These are phyloP conservation scores for Distichodus sexfasciatus DNA, from an alignment of 2,797 vertebrate species.

Conservation along the genomic window DNA sequence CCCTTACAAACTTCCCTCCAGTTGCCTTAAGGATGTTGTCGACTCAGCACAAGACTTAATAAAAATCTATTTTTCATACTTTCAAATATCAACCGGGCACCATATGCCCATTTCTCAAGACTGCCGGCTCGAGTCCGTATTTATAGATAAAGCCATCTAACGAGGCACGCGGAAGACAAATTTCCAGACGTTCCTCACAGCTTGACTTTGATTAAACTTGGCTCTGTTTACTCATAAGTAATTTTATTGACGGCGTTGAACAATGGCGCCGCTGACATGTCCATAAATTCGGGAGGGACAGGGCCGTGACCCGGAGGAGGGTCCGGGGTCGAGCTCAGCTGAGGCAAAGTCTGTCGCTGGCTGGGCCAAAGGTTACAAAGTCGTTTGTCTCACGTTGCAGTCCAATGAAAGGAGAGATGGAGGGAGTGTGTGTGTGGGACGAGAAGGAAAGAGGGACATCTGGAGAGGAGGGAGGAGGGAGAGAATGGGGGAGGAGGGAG, in stretches of 20 bases:
- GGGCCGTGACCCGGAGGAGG: constrained; percentile 24
- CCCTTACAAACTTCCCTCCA: too few species aligned
- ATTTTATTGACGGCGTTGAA: constrained; percentile 23
- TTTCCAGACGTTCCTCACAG: background rate
- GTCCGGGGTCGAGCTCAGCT: constrained; percentile 45
- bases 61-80: too few species aligned
- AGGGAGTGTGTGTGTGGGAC: too few species aligned
- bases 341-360: too few species aligned
- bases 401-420: constrained; percentile 40
- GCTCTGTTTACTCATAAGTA: background rate
- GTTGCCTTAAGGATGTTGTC: background rate
- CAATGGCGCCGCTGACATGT: constrained; percentile 32
- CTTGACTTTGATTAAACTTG: background rate
- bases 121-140: too few species aligned
- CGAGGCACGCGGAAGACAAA: background rate
- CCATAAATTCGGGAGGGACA: constrained; percentile 28
- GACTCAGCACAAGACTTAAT: too few species aligned
- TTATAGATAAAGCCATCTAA: constrained; percentile 7
- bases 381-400: constrained; percentile 64
- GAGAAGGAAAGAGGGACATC: constrained; percentile 50
- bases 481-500: constrained; percentile 64
- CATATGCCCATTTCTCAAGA: too few species aligned
- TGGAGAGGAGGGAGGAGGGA: constrained; percentile 69
- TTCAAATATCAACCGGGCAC: too few species aligned
- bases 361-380: constrained; percentile 65